These are phyloP conservation scores for Sceloporus tristichus DNA, from an alignment of 2,113 vertebrate genomes.

Conservation along the genomic window DNA sequence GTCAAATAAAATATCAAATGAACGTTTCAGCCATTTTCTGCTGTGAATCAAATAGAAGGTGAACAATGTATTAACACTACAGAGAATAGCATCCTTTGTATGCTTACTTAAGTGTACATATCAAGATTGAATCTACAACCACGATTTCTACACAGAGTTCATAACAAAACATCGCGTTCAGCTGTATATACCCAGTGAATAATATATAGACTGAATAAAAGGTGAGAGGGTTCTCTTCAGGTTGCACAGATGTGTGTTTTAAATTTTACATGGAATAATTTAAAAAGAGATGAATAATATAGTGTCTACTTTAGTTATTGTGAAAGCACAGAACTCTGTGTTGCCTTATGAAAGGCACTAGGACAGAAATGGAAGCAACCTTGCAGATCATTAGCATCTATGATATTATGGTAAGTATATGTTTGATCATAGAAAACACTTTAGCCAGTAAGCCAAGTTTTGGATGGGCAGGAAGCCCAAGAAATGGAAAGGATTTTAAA, in stretches of 20 bases:
- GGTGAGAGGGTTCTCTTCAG: not conserved
- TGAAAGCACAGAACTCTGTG: not conserved
- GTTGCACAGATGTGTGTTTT: not conserved
- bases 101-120: conserved; percentile 15
- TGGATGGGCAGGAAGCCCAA: not conserved
- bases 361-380: not conserved
- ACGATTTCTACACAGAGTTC: not conserved
- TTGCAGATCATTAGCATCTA: not conserved
- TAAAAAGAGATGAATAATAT: conserved; percentile 17
- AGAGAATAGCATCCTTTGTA: conserved; percentile 7
- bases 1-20: not conserved
- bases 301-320: not conserved
- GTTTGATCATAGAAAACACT: not conserved
- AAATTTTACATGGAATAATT: not conserved
- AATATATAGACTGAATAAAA: not conserved
- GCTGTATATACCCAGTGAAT: not conserved
- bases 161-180: conserved; percentile 8
- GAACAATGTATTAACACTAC: conserved; percentile 18
- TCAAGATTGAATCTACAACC: conserved; percentile 20
- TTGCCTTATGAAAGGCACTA: not conserved
- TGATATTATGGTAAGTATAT: not conserved
- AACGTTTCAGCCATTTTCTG: not conserved
- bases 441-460: not conserved
- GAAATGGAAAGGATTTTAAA: not conserved
- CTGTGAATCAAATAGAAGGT: not conserved